These are phyloP conservation scores for Abrostola tripartita DNA, from an alignment of 2,888 invertebrate genomes.

Conservation along the genomic window DNA sequence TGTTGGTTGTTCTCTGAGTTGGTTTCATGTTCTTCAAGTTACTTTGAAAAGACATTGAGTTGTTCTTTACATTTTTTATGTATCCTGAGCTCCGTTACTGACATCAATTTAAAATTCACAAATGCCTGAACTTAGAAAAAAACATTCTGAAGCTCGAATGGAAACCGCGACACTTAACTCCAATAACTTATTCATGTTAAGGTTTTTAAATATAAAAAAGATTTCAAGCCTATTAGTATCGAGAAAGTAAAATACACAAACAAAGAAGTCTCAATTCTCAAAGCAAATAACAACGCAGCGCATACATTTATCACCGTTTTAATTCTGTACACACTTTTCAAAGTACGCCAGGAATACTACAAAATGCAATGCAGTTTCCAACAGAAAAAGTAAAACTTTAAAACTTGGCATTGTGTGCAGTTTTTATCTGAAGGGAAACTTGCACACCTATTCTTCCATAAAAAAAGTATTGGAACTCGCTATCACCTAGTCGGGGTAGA, in stretches of 20 bases:
- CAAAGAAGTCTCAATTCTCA: constrained; percentile 5
- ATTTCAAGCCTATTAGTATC: not conserved
- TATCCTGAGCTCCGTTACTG: too few relatives aligned
- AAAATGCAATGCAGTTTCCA: constrained; percentile 51
- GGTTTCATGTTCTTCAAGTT: too few relatives aligned
- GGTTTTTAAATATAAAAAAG: not conserved
- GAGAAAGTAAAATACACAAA: not conserved
- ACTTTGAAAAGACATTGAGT: too few relatives aligned
- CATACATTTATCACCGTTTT: constrained; percentile 39
- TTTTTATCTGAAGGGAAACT: constrained; percentile 50
- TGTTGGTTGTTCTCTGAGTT: too few relatives aligned
- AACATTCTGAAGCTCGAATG: too few relatives aligned
- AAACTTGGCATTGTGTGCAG: constrained; percentile 55
- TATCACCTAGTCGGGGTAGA: constrained; percentile 52
- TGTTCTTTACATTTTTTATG: too few relatives aligned
- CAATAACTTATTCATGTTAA: too few relatives aligned
- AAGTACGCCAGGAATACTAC: constrained; percentile 47
- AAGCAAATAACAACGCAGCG: constrained; percentile 18
- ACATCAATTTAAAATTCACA: too few relatives aligned
- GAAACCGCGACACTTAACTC: too few relatives aligned
- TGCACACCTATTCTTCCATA: constrained; percentile 50
- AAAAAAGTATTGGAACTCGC: constrained; percentile 38
- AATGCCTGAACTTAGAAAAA: too few relatives aligned
- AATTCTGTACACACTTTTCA: constrained; percentile 48
- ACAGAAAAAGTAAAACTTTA: constrained; percentile 50